phyloP scores from a whole-genome alignment of 2,797 vertebrate genomes.

The Rhynchotus rufescens region DNA sequence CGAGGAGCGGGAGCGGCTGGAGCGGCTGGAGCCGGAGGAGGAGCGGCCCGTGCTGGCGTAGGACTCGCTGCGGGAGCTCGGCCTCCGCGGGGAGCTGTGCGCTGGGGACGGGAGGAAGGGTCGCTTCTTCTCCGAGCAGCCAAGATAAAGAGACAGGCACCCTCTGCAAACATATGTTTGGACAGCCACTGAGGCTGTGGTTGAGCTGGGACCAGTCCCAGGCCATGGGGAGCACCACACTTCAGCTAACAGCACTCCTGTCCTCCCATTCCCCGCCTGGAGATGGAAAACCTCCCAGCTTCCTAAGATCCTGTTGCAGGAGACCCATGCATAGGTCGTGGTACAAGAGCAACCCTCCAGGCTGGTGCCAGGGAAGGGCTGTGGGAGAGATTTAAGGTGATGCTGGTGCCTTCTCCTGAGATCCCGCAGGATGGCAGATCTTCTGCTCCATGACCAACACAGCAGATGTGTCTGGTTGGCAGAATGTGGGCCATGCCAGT shows the following conservation, averaged over 20 bases:
- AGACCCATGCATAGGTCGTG: background rate
- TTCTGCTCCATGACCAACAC: background rate
- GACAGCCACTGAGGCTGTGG: background rate
- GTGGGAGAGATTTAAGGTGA: background rate
- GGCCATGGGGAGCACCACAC: background rate
- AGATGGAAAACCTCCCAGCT: background rate
- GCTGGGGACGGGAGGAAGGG: conserved; percentile 55
- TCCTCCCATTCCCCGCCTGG: background rate
- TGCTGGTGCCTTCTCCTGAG: background rate
- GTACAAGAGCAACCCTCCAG: background rate
- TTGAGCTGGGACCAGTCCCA: background rate
- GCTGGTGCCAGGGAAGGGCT: background rate
- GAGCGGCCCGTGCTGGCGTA: conserved; percentile 85
- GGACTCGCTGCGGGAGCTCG: conserved; percentile 76
- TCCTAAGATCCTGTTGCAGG: background rate
- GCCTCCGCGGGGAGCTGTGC: conserved; percentile 67
- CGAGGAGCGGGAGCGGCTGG: conserved; percentile 60
- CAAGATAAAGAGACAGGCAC: conserved; percentile 78
- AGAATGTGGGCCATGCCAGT: background rate
- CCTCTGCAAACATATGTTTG: conserved; percentile 74
- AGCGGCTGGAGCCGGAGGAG: conserved; percentile 81
- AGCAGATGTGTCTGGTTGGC: background rate
- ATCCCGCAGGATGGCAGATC: background rate
- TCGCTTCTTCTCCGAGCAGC: conserved; percentile 74
- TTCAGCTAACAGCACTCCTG: background rate